Percentiles rank a stretch among this genome's conserved stretches.
phyloP scores from a whole-genome alignment of 2,797 vertebrate species.

The Tenualosa thibaudeaui region DNA sequence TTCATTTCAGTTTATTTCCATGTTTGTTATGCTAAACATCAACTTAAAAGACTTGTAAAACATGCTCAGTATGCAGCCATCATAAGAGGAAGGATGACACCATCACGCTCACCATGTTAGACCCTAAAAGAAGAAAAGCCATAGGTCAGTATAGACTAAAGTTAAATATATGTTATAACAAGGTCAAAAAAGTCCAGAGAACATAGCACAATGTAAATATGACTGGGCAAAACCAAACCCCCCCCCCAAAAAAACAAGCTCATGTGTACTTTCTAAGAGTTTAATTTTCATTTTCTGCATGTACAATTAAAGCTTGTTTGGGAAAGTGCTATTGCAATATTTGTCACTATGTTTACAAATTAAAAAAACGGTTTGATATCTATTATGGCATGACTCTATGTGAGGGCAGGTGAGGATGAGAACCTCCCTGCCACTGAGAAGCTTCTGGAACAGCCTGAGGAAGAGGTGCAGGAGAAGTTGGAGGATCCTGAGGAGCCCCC shows the following conservation, averaged over 20 bases:
- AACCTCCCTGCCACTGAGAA: not conserved
- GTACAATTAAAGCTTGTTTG: not conserved
- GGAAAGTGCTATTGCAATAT: not conserved
- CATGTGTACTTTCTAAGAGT: no score
- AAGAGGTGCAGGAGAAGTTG: not conserved
- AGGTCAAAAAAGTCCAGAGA: no score
- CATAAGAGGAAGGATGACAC: constrained; percentile 36
- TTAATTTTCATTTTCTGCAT: not conserved
- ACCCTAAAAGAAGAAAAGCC: constrained; percentile 35
- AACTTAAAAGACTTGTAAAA: not conserved
- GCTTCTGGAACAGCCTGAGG: not conserved
- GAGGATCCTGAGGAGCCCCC: constrained; percentile 23
- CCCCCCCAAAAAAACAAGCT: no score
- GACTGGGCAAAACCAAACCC: no score
- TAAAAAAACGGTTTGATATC: no score
- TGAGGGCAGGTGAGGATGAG: not conserved
- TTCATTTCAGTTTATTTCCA: not conserved
- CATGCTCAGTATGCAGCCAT: not conserved
- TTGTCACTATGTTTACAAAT: not conserved
- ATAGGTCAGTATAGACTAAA: constrained; percentile 35
- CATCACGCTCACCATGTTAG: constrained; percentile 24
- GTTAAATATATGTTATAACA: no score
- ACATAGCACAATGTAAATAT: no score
- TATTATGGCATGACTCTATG: not conserved
- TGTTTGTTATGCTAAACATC: not conserved